Conservation (phyloP, 1,140 invertebrate species). For the Nilaparvata lugens region DNA sequence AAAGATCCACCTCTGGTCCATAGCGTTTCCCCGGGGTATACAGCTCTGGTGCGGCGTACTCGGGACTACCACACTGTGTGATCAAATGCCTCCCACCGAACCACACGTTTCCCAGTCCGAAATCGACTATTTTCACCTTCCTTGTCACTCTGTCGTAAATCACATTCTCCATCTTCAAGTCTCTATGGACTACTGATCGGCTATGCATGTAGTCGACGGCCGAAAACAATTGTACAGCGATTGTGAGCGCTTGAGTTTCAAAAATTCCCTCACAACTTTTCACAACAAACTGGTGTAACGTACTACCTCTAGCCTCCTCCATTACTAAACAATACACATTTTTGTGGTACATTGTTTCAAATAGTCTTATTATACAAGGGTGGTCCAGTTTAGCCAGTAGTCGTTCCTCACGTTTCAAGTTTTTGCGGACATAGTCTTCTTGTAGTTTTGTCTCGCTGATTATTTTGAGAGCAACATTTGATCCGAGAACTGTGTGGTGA, state of each 20-base stretch:
- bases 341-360: slow-evolving; percentile 53
- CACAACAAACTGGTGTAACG: slow-evolving; percentile 50
- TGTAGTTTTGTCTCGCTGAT: not conserved
- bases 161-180: slow-evolving; percentile 69
- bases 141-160: slow-evolving; percentile 52
- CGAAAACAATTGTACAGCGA: slow-evolving; percentile 52
- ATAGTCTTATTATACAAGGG: slow-evolving; percentile 54
- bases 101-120: slow-evolving; percentile 59
- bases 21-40: slow-evolving; percentile 51
- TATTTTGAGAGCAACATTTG: slow-evolving; percentile 35
- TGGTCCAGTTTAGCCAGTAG: slow-evolving; percentile 54
- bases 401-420: slow-evolving; percentile 53
- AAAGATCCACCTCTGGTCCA: slow-evolving; percentile 64
- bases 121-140: slow-evolving; percentile 64
- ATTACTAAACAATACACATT: slow-evolving; percentile 55
- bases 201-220: slow-evolving; percentile 58
- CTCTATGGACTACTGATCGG: slow-evolving; percentile 55
- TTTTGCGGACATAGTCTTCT: slow-evolving; percentile 54
- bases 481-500: slow-evolving; percentile 42
- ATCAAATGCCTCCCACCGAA: slow-evolving; percentile 43
- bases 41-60: slow-evolving; percentile 65
- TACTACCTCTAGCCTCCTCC: slow-evolving; percentile 56
- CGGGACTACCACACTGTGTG: slow-evolving; percentile 64
- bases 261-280: slow-evolving; percentile 47
- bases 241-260: slow-evolving; percentile 45